These are phyloP conservation scores for Drosophila pallidifrons DNA, from an alignment of 1,140 invertebrate genomes.

Conservation along the genomic window DNA sequence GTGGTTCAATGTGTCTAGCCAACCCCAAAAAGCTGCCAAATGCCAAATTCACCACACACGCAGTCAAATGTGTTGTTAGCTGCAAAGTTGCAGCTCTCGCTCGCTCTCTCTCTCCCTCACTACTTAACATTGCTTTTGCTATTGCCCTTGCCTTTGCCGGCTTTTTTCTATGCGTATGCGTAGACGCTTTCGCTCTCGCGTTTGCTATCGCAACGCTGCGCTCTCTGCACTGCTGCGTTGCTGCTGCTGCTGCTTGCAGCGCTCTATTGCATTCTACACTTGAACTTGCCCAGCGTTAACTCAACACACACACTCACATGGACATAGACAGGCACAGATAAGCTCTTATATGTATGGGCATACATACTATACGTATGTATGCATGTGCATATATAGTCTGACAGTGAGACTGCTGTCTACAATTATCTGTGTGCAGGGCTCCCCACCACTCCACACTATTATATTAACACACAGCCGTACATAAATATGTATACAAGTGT, in stretches of 20 bases:
- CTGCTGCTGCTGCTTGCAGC: conserved; percentile 11
- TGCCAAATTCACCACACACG: conserved; percentile 63
- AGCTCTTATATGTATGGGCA: not conserved
- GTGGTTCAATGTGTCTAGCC: conserved; percentile 83
- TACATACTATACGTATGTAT: not conserved
- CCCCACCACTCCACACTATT: not conserved
- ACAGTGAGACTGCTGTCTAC: conserved; percentile 41
- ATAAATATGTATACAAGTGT: not conserved
- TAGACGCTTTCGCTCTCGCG: conserved; percentile 47
- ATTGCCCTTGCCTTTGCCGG: conserved; percentile 69
- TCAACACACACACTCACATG: conserved; percentile 48
- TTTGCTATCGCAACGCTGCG: conserved; percentile 9
- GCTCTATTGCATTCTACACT: conserved; percentile 81
- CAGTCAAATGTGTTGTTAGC: not conserved
- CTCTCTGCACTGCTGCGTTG: conserved; percentile 15
- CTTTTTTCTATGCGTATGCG: conserved; percentile 81
- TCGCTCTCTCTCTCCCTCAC: conserved; percentile 15
- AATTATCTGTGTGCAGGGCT: conserved; percentile 60
- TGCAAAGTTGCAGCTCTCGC: conserved; percentile 33
- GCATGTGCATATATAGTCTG: conserved; percentile 16
- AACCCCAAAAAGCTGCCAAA: conserved; percentile 60
- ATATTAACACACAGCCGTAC: not conserved
- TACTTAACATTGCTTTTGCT: conserved; percentile 19
- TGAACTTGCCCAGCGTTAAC: conserved; percentile 78
- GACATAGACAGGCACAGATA: conserved; percentile 13